phyloP scores from a whole-genome alignment of 2,888 invertebrate genomes.

The Thera britannica region DNA sequence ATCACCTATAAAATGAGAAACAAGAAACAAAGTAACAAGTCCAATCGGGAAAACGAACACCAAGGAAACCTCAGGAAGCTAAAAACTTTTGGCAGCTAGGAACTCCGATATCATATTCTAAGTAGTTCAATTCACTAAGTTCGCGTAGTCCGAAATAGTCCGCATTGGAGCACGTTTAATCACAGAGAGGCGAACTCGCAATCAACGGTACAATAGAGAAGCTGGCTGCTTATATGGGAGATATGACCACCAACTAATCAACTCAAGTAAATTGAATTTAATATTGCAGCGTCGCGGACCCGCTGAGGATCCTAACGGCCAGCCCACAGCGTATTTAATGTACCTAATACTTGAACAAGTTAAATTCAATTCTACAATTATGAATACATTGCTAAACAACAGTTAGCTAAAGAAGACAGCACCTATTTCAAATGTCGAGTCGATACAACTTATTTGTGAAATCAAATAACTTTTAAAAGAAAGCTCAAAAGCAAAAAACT shows the following conservation, averaged over 20 bases:
- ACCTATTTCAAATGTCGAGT: too few relatives aligned
- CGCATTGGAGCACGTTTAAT: conserved; percentile 29
- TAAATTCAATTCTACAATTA: conserved; percentile 1
- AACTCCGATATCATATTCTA: conserved; percentile 9
- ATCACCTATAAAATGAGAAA: neutral
- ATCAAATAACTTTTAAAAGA: too few relatives aligned
- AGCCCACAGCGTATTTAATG: conserved; percentile 18
- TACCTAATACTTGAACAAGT: conserved; percentile 15
- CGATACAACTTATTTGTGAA: too few relatives aligned
- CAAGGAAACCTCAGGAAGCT: neutral
- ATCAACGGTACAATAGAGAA: conserved; percentile 32
- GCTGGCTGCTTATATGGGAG: conserved; percentile 34
- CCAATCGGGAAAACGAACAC: neutral
- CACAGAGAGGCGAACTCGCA: conserved; percentile 32
- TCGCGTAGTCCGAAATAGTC: conserved; percentile 20
- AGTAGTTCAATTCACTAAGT: conserved; percentile 12
- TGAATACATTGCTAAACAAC: neutral
- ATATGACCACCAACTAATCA: conserved; percentile 39
- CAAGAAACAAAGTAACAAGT: conserved; percentile 6
- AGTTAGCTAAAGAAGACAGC: neutral
- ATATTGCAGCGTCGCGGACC: conserved; percentile 34
- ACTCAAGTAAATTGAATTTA: conserved; percentile 40
- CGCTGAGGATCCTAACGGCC: conserved; percentile 18
- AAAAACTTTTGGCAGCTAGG: conserved; percentile 1
- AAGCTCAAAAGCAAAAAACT: too few relatives aligned